These are phyloP conservation scores for Montipora cactus DNA, from an alignment of 64 coral and sea anemone genomes.

Conservation along the genomic window DNA sequence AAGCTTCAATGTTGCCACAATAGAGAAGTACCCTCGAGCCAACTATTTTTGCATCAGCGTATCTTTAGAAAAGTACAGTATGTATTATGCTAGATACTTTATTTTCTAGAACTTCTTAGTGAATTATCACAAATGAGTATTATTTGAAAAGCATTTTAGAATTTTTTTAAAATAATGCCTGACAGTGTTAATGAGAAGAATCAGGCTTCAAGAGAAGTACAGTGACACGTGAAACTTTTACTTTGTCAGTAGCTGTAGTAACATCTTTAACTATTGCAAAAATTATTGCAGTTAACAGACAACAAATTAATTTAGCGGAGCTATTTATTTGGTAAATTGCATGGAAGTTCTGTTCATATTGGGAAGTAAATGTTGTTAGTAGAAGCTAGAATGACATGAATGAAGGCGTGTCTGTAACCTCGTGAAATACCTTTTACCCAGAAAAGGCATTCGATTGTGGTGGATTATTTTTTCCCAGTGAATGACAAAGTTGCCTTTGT, in stretches of 20 bases:
- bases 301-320: no score
- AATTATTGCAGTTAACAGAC: no score
- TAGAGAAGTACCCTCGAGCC: background rate
- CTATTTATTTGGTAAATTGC: no score
- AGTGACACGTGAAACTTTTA: background rate
- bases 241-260: background rate
- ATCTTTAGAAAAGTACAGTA: slow-evolving; percentile 1
- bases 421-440: no score
- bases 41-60: slow-evolving; percentile 19
- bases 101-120: slow-evolving; percentile 14
- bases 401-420: no score
- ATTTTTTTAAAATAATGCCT: background rate
- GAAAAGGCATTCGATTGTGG: no score
- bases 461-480: no score
- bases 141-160: slow-evolving; percentile 2
- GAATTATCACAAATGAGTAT: background rate
- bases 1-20: background rate
- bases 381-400: no score
- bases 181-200: background rate
- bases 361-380: no score
- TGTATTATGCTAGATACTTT: background rate
- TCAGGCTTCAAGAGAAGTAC: background rate
- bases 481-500: no score
- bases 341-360: no score
- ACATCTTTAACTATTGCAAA: background rate